Percentiles rank a stretch among this genome's conserved stretches.
These are phyloP conservation scores for Synanceia verrucosa DNA, from an alignment of 2,797 vertebrate species.

Conservation along the genomic window DNA sequence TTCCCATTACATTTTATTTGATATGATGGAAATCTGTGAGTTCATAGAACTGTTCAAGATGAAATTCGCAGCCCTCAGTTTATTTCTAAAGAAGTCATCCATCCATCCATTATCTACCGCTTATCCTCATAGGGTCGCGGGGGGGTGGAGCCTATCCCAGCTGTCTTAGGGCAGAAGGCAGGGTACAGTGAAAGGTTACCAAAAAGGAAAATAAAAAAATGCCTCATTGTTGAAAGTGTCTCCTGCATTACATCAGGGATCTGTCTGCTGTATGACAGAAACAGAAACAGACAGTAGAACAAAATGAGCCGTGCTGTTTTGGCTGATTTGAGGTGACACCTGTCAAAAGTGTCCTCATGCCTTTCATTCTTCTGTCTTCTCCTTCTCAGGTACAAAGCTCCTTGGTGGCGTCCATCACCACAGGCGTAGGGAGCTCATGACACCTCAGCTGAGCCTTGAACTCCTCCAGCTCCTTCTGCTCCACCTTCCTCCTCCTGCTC, in stretches of 20 bases:
- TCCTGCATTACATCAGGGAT: neutral
- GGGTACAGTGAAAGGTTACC: neutral
- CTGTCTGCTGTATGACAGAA: neutral
- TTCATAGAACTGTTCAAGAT: neutral
- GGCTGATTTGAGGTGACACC: neutral
- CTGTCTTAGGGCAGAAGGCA: too few relatives aligned
- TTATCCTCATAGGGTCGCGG: too few relatives aligned
- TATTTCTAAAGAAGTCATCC: neutral
- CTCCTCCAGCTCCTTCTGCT: slow-evolving; percentile 56
- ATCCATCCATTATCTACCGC: too few relatives aligned
- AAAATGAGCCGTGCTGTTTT: neutral
- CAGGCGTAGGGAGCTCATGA: slow-evolving; percentile 41
- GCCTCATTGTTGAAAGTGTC: neutral
- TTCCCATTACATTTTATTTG: neutral
- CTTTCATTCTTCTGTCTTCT: neutral
- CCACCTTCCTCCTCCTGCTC: slow-evolving; percentile 59
- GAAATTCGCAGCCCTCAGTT: neutral
- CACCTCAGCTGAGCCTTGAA: slow-evolving; percentile 64
- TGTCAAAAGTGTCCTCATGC: slow-evolving; percentile 4
- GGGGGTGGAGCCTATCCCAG: too few relatives aligned
- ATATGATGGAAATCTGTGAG: neutral
- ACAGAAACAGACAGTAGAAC: neutral
- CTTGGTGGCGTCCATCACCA: slow-evolving; percentile 54
- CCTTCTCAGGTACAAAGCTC: slow-evolving; percentile 48
- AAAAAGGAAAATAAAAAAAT: neutral